A percentile compares a stretch with the other conserved stretches of the same genome.
These are phyloP conservation scores for Alosa alosa DNA, from an alignment of 2,113 vertebrate genomes.

Conservation along the genomic window DNA sequence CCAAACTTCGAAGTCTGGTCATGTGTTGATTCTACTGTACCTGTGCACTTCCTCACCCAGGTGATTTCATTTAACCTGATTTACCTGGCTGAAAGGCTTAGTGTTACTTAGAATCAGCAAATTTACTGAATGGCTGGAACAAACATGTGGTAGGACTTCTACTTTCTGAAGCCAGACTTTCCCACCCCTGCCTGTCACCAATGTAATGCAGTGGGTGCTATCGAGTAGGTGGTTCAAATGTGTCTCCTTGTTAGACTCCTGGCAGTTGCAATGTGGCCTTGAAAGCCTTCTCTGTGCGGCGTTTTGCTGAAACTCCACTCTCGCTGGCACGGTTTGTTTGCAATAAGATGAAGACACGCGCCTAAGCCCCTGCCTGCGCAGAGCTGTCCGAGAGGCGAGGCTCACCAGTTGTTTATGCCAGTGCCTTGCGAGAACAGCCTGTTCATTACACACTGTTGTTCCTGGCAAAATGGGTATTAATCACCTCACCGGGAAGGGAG, in stretches of 20 bases:
- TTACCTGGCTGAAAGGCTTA: too few relatives aligned
- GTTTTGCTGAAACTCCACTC: neutral
- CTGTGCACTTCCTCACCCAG: too few relatives aligned
- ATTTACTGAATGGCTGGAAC: too few relatives aligned
- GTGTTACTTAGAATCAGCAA: too few relatives aligned
- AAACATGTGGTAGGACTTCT: too few relatives aligned
- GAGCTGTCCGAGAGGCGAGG: neutral
- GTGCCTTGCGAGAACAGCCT: neutral
- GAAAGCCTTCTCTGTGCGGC: neutral
- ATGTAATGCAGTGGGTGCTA: neutral
- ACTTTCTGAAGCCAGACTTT: too few relatives aligned
- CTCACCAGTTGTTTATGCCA: slow-evolving; percentile 1
- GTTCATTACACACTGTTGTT: slow-evolving; percentile 24
- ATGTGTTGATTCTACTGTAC: too few relatives aligned
- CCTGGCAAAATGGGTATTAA: slow-evolving; percentile 33
- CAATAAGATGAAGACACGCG: neutral
- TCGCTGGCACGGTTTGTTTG: neutral
- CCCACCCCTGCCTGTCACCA: neutral
- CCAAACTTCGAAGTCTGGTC: too few relatives aligned
- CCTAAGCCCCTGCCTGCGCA: neutral
- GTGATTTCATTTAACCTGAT: too few relatives aligned
- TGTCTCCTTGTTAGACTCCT: neutral
- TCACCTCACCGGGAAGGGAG: slow-evolving; percentile 2
- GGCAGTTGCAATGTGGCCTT: neutral
- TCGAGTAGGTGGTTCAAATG: neutral